Evolutionary conservation across 2,888 invertebrate species (phyloP), one percentile per base, ranked within the genome.

Genomic region (Disparrhopalites patrizii): DNA sequence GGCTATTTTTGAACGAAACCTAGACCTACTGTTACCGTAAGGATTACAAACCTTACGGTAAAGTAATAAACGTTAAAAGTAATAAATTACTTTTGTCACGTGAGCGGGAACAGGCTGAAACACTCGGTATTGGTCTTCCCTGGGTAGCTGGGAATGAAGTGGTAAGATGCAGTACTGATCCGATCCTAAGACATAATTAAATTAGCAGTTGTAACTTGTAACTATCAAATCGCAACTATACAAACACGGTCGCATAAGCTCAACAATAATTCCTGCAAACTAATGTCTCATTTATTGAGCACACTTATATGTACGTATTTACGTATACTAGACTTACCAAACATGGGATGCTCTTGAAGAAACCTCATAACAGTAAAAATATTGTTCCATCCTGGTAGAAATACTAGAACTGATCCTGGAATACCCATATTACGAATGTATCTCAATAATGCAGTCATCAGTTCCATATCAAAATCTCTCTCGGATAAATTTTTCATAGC

Each of bases 331-430:
- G n/a, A n/a, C n/a, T n/a, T 81, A 71, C 90, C 88, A 78, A 92
- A 92, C 25, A 83, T 77, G 0, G 85, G 84, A 78, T 90, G 88
- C 65, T 85, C 85, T 76, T 90, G 87, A 33, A 98, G 82, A 76
- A 88, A 88, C 77, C 90, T 90, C 87, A 93, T 88, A 58, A 97
- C 82, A 0, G 91, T 89, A 80, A 94, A 94, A 76, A 99, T 99
- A 15, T 95, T 82, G 81, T 94, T 96, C 98, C 98, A 98, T 0
- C 98, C 98, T 0, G 98, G 96, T 0, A 98, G 82, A 79, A 98
- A 99, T 2, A 98, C 83, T 0, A 98, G 82, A 0, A 98, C 87
- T 0, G 98, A 93, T 0, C 98, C 98, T 0, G 88, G 87, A 31
- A 86, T 82, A 0, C 82, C 81, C 72, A 82, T 75, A 0, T 73